These are phyloP conservation scores for Telmatherina bonti DNA, from an alignment of 2,797 vertebrate genomes.

Conservation along the genomic window DNA sequence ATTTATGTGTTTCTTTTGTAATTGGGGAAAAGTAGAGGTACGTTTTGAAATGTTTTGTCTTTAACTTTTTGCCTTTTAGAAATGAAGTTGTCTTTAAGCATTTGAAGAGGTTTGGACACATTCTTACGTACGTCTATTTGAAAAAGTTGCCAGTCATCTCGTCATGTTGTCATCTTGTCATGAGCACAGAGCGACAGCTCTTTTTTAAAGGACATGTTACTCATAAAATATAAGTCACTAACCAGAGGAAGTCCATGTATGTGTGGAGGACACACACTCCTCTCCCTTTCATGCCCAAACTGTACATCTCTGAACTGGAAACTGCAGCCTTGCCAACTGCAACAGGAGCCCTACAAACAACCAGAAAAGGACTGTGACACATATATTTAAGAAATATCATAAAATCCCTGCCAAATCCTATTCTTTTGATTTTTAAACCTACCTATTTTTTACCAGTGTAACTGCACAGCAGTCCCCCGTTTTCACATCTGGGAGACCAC, in stretches of 20 bases:
- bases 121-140: too few species aligned
- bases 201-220: neutral
- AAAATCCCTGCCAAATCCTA: neutral
- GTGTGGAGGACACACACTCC: conserved; percentile 92
- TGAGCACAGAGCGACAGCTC: neutral
- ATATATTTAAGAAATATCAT: neutral
- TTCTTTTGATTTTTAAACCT: conserved; percentile 15
- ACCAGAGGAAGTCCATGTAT: conserved; percentile 95
- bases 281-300: conserved; percentile 92
- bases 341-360: conserved; percentile 87
- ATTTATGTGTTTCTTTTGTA: too few species aligned
- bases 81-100: too few species aligned
- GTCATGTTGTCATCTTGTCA: too few species aligned
- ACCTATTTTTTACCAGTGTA: conserved; percentile 90
- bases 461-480: conserved; percentile 89
- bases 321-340: conserved; percentile 89
- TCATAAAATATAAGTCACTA: conserved; percentile 46
- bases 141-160: too few species aligned
- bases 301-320: conserved; percentile 89
- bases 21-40: too few species aligned
- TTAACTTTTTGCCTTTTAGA: too few species aligned
- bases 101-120: too few species aligned
- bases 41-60: too few species aligned
- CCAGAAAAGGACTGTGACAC: conserved; percentile 10
- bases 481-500: conserved; percentile 88